A percentile compares a stretch with the other conserved stretches of the same genome.
phyloP scores from a whole-genome alignment of 1,140 invertebrate species.

The Rhizoglyphus robini region DNA sequence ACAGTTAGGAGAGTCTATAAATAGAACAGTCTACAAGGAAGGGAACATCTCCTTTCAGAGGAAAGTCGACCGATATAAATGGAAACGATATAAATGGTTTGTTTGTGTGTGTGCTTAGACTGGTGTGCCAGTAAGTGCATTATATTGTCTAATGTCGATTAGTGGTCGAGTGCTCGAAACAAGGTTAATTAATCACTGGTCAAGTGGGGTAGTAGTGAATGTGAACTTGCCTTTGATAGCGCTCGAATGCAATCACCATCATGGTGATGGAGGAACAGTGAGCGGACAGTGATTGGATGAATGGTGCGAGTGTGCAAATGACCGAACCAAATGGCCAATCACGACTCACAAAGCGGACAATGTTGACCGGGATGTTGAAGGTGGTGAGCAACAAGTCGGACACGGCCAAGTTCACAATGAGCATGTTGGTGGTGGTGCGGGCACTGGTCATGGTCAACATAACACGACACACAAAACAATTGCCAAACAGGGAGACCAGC shows the following conservation, averaged over 20 bases:
- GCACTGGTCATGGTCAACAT: conserved; percentile 13
- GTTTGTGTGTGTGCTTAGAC: too few species aligned
- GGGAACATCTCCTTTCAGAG: too few species aligned
- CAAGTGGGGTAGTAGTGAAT: too few species aligned
- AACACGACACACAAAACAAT: conserved; percentile 29
- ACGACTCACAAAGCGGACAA: conserved; percentile 29
- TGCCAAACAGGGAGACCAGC: conserved; percentile 31
- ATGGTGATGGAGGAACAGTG: conserved; percentile 44
- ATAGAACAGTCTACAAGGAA: too few species aligned
- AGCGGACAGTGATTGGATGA: conserved; percentile 31
- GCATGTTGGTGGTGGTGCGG: conserved; percentile 51
- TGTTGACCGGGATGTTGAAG: conserved; percentile 64
- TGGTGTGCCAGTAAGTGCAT: too few species aligned
- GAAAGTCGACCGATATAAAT: too few species aligned
- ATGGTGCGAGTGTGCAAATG: conserved; percentile 39
- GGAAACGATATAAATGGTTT: too few species aligned
- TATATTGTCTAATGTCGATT: too few species aligned
- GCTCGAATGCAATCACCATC: conserved; percentile 40
- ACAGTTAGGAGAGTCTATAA: too few species aligned
- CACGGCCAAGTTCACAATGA: conserved; percentile 67
- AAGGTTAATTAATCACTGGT: too few species aligned
- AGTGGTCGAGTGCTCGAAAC: too few species aligned
- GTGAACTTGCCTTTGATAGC: conserved; percentile 32
- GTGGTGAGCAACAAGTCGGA: conserved; percentile 69
- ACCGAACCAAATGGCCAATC: conserved; percentile 38